Percentiles rank a stretch among this genome's conserved stretches.
Evolutionary conservation across 2,113 vertebrate genomes (phyloP).

Genomic region (Cepphus grylle): DNA sequence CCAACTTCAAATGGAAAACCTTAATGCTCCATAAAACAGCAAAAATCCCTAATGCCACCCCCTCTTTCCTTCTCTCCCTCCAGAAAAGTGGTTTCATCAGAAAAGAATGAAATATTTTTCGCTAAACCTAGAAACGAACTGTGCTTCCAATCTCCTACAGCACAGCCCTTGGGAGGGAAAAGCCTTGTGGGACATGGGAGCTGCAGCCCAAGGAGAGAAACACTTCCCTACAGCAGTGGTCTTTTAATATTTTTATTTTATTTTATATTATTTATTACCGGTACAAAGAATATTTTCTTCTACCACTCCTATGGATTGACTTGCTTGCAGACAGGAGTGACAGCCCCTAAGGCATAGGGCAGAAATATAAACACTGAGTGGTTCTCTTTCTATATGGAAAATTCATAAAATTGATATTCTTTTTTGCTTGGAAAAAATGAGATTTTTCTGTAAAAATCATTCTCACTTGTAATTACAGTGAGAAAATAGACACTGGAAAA

Average conservation of each 20-base stretch:
- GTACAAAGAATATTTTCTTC: not conserved
- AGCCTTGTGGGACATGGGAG: not conserved
- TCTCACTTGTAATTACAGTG: not conserved
- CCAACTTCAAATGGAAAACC: not conserved
- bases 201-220: not conserved
- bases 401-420: not conserved
- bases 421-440: not conserved
- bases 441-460: not conserved
- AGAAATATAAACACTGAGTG: not conserved
- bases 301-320: not conserved
- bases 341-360: fast-evolving
- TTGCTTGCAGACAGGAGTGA: not conserved
- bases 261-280: not conserved
- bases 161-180: not conserved
- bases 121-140: not conserved
- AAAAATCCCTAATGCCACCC: fast-evolving
- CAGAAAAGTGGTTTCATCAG: not conserved
- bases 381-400: not conserved
- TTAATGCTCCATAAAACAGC: not conserved
- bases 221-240: fast-evolving
- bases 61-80: not conserved
- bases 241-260: not conserved
- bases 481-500: not conserved
- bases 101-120: not conserved
- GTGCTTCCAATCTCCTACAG: not conserved